These are phyloP conservation scores for Nicator chloris DNA, from an alignment of 2,113 vertebrate genomes.

Conservation along the genomic window DNA sequence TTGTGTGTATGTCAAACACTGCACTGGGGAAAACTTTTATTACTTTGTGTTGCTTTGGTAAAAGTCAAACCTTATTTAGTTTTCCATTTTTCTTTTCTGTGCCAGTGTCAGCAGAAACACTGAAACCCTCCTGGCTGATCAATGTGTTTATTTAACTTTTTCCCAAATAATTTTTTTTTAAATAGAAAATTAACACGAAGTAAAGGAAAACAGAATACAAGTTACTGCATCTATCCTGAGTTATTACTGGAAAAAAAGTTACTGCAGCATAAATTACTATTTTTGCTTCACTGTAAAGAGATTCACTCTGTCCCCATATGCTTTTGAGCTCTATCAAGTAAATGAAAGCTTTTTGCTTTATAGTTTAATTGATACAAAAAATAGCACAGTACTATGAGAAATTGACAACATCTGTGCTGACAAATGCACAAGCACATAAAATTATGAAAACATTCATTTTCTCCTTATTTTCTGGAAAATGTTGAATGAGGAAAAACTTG, in stretches of 20 bases:
- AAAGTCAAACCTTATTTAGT: conserved; percentile 3
- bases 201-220: conserved; percentile 40
- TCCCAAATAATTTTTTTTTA: conserved; percentile 4
- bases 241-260: conserved; percentile 25
- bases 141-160: conserved; percentile 40
- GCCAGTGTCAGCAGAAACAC: conserved; percentile 52
- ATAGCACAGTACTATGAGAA: neutral
- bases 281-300: conserved; percentile 1
- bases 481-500: neutral
- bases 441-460: neutral
- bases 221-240: neutral
- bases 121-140: conserved; percentile 38
- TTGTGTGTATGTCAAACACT: neutral
- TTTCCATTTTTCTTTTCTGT: conserved; percentile 26
- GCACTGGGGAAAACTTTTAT: neutral
- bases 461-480: neutral
- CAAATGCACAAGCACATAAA: neutral
- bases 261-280: neutral
- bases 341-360: neutral
- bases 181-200: conserved; percentile 3
- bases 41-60: neutral
- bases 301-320: neutral
- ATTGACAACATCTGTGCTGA: neutral
- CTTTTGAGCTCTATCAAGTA: neutral
- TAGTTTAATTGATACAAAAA: neutral